A percentile compares a stretch with the other conserved stretches of the same genome.
Evolutionary conservation across 2,888 invertebrate genomes (phyloP).

Genomic region (Alviniconcha strummeri): DNA sequence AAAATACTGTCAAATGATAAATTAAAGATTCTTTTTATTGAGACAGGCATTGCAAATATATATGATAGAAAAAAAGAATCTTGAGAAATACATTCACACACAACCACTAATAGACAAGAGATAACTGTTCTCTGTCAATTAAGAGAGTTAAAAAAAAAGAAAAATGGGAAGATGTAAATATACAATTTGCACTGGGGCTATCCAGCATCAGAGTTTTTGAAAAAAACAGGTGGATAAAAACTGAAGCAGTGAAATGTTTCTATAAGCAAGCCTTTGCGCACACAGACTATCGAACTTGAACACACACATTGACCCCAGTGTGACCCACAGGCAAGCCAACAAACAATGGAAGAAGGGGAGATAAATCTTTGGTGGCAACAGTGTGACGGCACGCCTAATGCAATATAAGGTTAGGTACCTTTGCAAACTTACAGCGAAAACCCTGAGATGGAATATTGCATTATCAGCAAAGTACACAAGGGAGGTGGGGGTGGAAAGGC

Average conservation of each 20-base stretch:
- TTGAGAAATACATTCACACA: no score
- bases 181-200: neutral
- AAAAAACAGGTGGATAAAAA: no score
- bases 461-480: slow-evolving; percentile 33
- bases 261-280: neutral
- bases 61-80: neutral
- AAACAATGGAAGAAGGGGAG: slow-evolving; percentile 34
- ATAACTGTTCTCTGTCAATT: no score
- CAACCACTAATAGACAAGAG: no score
- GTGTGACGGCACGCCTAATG: slow-evolving; percentile 31
- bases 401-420: slow-evolving; percentile 20
- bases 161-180: neutral
- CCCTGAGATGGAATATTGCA: slow-evolving; percentile 38
- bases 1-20: neutral
- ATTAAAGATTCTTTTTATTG: neutral
- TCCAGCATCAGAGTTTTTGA: neutral
- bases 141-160: no score
- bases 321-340: neutral
- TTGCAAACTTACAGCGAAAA: slow-evolving; percentile 34
- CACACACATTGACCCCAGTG: neutral
- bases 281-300: neutral
- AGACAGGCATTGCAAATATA: neutral
- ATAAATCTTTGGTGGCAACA: slow-evolving; percentile 33
- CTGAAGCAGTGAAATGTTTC: neutral
- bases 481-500: slow-evolving; percentile 26